Base-by-base conservation (phyloP, 53 echinoderm and acorn worm genomes). In the Temnopleurus reevesii region DNA sequence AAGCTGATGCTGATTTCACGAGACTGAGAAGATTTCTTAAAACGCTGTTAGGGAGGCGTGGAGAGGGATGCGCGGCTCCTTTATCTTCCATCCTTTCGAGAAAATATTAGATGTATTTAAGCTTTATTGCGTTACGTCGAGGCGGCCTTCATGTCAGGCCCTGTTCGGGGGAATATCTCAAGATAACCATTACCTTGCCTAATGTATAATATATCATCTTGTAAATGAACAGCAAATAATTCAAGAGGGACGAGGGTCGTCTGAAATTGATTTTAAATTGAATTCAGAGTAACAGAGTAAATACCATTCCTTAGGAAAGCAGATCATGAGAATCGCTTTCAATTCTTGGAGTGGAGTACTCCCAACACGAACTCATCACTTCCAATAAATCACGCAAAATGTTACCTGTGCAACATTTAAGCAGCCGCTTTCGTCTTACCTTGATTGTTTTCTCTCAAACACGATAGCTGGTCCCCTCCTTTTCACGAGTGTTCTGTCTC, bases 371-470 rank as follows among this genome's bases (percentile, higher is more conserved):
- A 41, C 71, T 71, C 71, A 71, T 71, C 71, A 71, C 71, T 71
- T 71, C 19, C 71, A 71, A 71, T 71, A 2, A 38, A 71, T 71
- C 38, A 71, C 36, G 41, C 21, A 71, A 8, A 71, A 71, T 71
- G 71, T n/a, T 71, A 71, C 43, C 71, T 71, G 71, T 19, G 71
- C 71, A 71, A 71, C 71, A 71, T 71, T 64, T 71, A 71, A 71
- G 71, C 71, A 71, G 38, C 71, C 43, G 71, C 6, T 71, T 41
- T 71, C 21, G 21, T 71, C 41, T 23, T 41, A 71, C n/a, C 41
- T 71, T 71, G 71, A 71, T 71, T 71, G 71, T 71, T 71, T 71
- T 38, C 36, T 71, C 71, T 71, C 71, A 71, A 71, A 71, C 71
- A 71, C 43, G 36, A 71, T n/a, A 2, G n/a, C n/a, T 36, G 71